A percentile compares a stretch with the other conserved stretches of the same genome.
These are phyloP conservation scores for Mesorhabditis sp. DNA, from an alignment of 2,888 invertebrate species.

Conservation along the genomic window DNA sequence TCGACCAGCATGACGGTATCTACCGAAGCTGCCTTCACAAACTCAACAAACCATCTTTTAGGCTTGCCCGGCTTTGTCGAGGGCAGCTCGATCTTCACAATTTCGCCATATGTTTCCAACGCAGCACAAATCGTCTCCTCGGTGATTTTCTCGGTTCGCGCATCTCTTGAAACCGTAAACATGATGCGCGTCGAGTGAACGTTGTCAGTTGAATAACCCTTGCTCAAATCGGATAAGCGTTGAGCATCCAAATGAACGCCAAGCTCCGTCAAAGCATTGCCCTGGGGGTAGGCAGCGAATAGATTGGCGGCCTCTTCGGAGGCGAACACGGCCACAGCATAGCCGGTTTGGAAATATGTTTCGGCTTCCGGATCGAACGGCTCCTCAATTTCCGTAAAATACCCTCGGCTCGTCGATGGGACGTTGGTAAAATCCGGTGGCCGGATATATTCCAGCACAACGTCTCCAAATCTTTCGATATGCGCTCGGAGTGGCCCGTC, in stretches of 20 bases:
- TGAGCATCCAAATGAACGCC: neutral
- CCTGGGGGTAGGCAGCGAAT: neutral
- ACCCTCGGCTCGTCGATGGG: neutral
- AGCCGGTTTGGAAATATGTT: neutral
- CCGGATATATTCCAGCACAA: neutral
- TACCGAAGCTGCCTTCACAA: neutral
- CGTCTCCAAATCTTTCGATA: neutral
- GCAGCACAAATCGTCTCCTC: slow-evolving; percentile 5
- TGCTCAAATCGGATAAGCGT: neutral
- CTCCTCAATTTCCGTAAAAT: neutral
- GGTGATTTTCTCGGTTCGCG: neutral
- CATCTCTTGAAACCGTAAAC: neutral
- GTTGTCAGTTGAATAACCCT: neutral
- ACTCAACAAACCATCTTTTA: neutral
- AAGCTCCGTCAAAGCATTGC: neutral
- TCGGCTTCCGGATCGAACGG: neutral
- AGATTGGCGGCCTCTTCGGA: neutral
- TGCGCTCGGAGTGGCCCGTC: neutral
- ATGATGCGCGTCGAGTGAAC: neutral
- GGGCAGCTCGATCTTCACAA: neutral
- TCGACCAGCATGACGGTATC: neutral
- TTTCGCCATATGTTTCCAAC: neutral
- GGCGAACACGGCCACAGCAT: slow-evolving; percentile 1
- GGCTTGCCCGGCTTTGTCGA: neutral
- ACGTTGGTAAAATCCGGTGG: neutral